Percentiles rank a stretch among this genome's conserved stretches.
Evolutionary conservation across 2,113 vertebrate species (phyloP).

Genomic region (Propithecus coquereli): DNA sequence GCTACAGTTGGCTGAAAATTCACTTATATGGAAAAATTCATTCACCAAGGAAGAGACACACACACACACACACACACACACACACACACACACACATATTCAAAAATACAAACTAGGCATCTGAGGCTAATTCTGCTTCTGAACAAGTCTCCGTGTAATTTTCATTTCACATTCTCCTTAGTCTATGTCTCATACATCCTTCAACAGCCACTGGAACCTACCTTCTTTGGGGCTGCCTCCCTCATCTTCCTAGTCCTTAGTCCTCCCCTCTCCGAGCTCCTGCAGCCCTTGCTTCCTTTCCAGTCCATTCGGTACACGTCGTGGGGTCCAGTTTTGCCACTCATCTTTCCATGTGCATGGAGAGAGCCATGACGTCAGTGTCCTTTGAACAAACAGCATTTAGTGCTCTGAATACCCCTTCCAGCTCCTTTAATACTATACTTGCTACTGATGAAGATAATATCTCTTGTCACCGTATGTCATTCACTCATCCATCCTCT

Average conservation of each 20-base stretch:
- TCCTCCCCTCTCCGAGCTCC: not conserved
- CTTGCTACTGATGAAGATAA: too few relatives aligned
- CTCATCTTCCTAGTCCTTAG: accelerated
- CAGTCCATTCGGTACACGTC: too few relatives aligned
- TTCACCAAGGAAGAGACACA: not conserved
- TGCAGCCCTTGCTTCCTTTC: not conserved
- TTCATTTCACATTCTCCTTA: not conserved
- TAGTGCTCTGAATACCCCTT: not conserved
- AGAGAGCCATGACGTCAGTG: not conserved
- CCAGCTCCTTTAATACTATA: not conserved
- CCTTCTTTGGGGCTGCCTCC: not conserved
- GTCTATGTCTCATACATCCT: not conserved
- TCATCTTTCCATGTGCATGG: not conserved
- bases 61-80: too few relatives aligned
- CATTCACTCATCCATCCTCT: not conserved
- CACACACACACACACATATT: too few relatives aligned
- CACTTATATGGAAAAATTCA: not conserved
- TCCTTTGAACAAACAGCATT: not conserved
- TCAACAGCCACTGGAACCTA: not conserved
- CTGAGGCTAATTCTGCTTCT: not conserved
- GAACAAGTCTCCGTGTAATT: not conserved
- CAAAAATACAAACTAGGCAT: not conserved
- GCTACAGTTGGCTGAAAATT: not conserved
- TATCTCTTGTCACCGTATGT: not conserved
- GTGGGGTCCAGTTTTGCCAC: not conserved